Evolutionary conservation across 2,113 vertebrate species (phyloP).

Genomic region (Charadrius vociferus): DNA sequence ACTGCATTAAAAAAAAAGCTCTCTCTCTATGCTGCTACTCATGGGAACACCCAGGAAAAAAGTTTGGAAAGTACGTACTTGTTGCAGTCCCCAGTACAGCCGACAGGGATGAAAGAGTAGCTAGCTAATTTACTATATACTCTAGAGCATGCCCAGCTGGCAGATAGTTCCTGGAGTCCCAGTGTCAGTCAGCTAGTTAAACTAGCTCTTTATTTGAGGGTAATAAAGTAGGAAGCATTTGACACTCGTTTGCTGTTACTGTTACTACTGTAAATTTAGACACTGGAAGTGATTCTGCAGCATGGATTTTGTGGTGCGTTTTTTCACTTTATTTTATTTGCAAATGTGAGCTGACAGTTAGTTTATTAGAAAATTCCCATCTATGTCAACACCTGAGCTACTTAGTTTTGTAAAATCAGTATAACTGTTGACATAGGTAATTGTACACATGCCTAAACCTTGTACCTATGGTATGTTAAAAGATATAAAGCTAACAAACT

Average conservation of each 20-base stretch:
- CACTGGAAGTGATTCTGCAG: neutral
- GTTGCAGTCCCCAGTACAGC: neutral
- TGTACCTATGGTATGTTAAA: neutral
- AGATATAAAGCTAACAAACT: neutral
- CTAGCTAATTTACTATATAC: neutral
- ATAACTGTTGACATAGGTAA: neutral
- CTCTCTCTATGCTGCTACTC: neutral
- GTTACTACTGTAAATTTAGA: neutral
- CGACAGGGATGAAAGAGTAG: neutral
- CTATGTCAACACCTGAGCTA: neutral
- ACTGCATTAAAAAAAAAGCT: neutral
- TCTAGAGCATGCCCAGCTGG: neutral
- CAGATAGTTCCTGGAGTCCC: neutral
- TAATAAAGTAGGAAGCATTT: neutral
- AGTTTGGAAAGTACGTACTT: neutral
- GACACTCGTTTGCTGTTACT: neutral
- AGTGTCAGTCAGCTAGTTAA: neutral
- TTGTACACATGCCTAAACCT: neutral
- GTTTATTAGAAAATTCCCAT: neutral
- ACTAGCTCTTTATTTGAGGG: neutral
- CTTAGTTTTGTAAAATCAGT: neutral
- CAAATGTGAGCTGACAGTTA: neutral
- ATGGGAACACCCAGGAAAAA: neutral
- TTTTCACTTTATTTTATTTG: neutral
- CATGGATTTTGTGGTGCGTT: neutral